phyloP scores from a whole-genome alignment of 2,797 vertebrate genomes.

The Poecilia wingei region DNA sequence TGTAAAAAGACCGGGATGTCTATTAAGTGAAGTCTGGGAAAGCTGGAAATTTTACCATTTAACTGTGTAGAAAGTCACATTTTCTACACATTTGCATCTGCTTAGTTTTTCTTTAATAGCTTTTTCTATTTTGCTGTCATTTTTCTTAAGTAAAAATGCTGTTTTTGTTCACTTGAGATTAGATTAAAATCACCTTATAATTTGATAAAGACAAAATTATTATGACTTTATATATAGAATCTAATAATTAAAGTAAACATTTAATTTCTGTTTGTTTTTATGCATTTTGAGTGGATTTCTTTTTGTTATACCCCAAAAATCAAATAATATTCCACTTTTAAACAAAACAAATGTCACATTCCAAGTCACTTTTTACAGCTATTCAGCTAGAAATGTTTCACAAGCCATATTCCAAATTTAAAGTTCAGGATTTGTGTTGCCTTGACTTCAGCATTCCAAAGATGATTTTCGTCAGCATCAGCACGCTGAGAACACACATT shows the following conservation, averaged over 20 bases:
- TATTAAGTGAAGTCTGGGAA: too few species aligned
- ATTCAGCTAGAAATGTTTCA: neutral
- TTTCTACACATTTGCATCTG: too few species aligned
- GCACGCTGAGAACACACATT: slow-evolving; percentile 75
- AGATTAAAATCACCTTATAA: too few species aligned
- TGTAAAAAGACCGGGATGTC: too few species aligned
- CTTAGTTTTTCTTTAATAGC: too few species aligned
- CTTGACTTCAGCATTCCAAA: slow-evolving; percentile 71
- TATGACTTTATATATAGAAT: neutral
- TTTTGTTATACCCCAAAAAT: neutral
- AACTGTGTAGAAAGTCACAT: too few species aligned
- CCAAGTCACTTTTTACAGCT: neutral
- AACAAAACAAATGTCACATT: neutral
- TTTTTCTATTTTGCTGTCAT: too few species aligned
- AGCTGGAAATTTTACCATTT: too few species aligned
- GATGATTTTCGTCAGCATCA: slow-evolving; percentile 87
- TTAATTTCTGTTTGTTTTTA: too few species aligned
- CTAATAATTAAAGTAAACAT: neutral
- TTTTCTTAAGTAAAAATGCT: too few species aligned
- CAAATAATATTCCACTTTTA: neutral
- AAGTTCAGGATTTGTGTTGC: slow-evolving; percentile 65
- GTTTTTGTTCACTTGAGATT: too few species aligned
- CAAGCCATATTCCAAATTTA: neutral
- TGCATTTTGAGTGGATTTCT: neutral
- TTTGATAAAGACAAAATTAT: neutral